Evolutionary conservation across 2,888 invertebrate genomes (phyloP), one percentile per base, ranked within the genome.

Genomic region (Zhuqinia jingwanae): DNA sequence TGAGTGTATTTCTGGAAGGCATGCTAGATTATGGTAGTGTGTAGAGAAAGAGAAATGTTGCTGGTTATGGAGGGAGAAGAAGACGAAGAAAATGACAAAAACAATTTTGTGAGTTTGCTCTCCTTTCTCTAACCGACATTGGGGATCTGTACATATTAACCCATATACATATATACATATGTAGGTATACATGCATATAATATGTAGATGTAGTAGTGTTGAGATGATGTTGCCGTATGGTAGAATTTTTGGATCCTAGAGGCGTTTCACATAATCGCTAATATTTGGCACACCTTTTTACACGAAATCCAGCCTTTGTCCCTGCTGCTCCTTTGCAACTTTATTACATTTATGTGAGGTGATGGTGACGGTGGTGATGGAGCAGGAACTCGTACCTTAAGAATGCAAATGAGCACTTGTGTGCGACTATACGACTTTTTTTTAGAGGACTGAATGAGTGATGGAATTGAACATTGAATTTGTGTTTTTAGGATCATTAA

Each of bases 21-120:
- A 53, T 20, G 11, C 17, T 53, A 20, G 53, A 53, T 53, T 53
- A 53, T 17, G 58, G 2, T 6, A 25, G 20, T 25, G 13, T 25
- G 11, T 5, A 11, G 56, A 56, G 56, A 20, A 56, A 20, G 36
- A n/a, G n/a, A n/a, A n/a, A n/a, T 27, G 17, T 30, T 36, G n/a
- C 60, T 13, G 25, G 60, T 68, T n/a, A 13, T 10, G 0, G 30
- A 10, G 17, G 36, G 15, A 42, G 20, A 1, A 13, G 68, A 27
- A 68, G 8, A 15, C 47, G 68, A 56, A 36, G 56, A 56, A 36
- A 30, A 47, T 27, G 80, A n/a, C n/a, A 27, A 70, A 81, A 56
- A 65, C 70, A 81, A 80, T 68, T 47, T 68, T 58, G 13, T n/a
- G 73, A 73, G 73, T 73, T 70, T 81, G 81, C 70, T 25, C 15